phyloP scores from a whole-genome alignment of 2,113 vertebrate genomes.

The Dipodomys merriami region DNA sequence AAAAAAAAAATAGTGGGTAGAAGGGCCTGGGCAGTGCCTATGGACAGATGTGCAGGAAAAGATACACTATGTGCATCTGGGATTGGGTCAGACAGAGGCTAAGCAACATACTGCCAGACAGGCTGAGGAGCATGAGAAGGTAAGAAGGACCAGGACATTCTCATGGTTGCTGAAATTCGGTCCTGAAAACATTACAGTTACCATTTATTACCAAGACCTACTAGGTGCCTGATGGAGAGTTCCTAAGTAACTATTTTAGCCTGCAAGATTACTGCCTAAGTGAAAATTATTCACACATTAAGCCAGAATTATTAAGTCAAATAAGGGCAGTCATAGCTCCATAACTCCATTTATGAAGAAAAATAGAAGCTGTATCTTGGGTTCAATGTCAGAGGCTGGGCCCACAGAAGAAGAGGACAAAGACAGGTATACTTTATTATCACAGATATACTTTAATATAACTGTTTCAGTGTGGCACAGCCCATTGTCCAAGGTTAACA shows the following conservation, averaged over 20 bases:
- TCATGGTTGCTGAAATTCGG: neutral
- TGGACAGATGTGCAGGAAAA: neutral
- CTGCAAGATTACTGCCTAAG: constrained; percentile 5
- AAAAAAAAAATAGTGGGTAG: neutral
- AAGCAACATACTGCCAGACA: neutral
- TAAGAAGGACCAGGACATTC: neutral
- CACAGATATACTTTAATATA: constrained; percentile 33
- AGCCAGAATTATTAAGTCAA: constrained; percentile 56
- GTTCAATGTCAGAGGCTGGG: no score
- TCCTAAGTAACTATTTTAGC: constrained; percentile 38
- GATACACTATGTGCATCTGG: neutral
- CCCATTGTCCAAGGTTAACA: neutral
- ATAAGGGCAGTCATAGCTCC: constrained; percentile 46
- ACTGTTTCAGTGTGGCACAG: neutral
- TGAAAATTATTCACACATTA: constrained; percentile 41
- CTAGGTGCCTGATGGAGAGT: constrained; percentile 23
- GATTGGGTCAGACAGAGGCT: neutral
- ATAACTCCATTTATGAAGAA: neutral
- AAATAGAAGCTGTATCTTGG: no score
- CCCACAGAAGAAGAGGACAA: no score
- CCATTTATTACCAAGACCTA: neutral
- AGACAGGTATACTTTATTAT: neutral
- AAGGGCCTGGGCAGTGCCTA: neutral
- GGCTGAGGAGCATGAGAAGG: rapidly evolving
- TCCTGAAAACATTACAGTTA: neutral